phyloP scores from a whole-genome alignment of 2,113 vertebrate species.

The Dryoscopus gambensis region DNA sequence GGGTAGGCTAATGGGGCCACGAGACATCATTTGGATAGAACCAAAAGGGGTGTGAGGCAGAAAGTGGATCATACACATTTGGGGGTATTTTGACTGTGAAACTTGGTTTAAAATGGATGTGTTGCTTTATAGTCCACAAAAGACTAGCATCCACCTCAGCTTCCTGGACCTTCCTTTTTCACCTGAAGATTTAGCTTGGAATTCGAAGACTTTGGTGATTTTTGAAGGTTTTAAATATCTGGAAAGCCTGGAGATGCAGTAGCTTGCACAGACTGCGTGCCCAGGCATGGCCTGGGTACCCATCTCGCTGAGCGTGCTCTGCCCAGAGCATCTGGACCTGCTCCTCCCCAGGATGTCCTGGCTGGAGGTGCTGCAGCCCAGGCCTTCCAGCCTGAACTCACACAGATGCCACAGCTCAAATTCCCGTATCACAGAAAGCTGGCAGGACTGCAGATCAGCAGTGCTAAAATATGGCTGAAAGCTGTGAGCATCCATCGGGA shows the following conservation, averaged over 20 bases:
- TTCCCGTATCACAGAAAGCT: neutral
- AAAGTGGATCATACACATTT: neutral
- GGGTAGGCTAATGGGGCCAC: fast-evolving
- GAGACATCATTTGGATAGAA: neutral
- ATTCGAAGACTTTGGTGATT: neutral
- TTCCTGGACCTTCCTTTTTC: neutral
- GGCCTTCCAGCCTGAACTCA: neutral
- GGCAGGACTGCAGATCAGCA: neutral
- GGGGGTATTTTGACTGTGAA: neutral
- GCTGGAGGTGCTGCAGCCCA: neutral
- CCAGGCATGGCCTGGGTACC: neutral
- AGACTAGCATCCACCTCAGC: neutral
- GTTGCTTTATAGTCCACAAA: neutral
- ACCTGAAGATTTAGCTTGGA: neutral
- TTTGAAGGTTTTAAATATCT: neutral
- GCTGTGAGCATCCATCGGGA: neutral
- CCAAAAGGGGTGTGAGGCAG: fast-evolving
- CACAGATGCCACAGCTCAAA: neutral
- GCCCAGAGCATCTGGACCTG: neutral
- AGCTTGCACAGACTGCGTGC: fast-evolving
- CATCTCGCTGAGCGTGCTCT: neutral
- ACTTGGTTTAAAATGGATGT: neutral
- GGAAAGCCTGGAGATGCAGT: neutral
- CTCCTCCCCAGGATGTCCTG: neutral
- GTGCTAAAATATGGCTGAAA: neutral